Evolutionary conservation across 2,113 vertebrate species (phyloP).

Genomic region (Xenopus tropicalis): DNA sequence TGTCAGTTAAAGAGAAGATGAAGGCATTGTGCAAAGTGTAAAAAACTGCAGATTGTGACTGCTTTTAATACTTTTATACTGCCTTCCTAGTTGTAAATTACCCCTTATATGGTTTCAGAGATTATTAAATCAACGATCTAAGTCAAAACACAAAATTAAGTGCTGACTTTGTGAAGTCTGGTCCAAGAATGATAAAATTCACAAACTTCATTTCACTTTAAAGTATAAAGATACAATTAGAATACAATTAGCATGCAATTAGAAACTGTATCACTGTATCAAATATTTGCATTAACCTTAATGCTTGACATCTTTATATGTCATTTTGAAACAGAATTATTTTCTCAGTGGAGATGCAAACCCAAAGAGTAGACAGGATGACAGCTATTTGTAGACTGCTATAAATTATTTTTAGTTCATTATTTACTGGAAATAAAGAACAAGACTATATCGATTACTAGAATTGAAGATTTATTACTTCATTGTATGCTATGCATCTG

Average conservation of each 20-base stretch:
- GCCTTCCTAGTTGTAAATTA: too few species aligned
- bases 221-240: too few species aligned
- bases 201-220: too few species aligned
- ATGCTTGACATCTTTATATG: constrained; percentile 4
- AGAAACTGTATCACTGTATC: not conserved
- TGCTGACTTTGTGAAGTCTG: too few species aligned
- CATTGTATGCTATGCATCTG: constrained; percentile 63
- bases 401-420: constrained; percentile 62
- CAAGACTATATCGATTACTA: constrained; percentile 70
- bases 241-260: not conserved
- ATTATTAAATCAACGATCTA: too few species aligned
- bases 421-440: constrained; percentile 76
- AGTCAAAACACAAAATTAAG: too few species aligned
- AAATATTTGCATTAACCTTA: constrained; percentile 5
- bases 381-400: constrained; percentile 32
- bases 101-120: too few species aligned
- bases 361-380: constrained; percentile 8
- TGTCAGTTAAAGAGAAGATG: too few species aligned
- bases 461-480: constrained; percentile 69
- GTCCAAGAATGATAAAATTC: too few species aligned
- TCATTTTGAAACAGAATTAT: constrained; percentile 17
- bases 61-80: too few species aligned
- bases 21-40: too few species aligned
- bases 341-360: constrained; percentile 11
- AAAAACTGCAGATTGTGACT: too few species aligned